A percentile compares a stretch with the other conserved stretches of the same genome.
Conservation (phyloP, 2,888 invertebrate species). For the Metallyticus violacea region DNA sequence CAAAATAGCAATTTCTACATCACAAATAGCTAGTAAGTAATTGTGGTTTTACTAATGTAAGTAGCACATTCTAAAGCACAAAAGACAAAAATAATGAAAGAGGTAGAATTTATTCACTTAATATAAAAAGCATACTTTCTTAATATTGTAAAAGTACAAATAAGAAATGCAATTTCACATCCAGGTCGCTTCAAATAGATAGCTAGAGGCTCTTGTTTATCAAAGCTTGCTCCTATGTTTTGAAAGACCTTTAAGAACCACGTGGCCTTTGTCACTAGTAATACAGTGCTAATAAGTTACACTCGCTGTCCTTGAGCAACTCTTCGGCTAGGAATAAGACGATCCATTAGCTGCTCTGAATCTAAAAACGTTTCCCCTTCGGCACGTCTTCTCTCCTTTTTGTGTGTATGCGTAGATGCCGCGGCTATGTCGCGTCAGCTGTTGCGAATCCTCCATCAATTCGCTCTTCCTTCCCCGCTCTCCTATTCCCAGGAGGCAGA, state of each 20-base stretch:
- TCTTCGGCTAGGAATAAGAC: neutral
- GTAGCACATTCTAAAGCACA: too few species aligned
- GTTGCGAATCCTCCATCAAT: neutral
- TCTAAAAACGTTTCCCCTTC: neutral
- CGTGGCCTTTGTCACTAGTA: too few species aligned
- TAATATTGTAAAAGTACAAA: too few species aligned
- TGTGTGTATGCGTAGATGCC: neutral
- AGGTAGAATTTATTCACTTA: too few species aligned
- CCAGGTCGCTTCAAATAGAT: neutral
- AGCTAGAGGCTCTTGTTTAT: neutral
- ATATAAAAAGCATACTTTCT: too few species aligned
- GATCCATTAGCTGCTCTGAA: neutral
- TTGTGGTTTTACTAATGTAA: too few species aligned
- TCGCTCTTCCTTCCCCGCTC: neutral
- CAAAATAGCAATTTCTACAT: too few species aligned
- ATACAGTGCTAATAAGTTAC: neutral
- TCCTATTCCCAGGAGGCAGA: neutral
- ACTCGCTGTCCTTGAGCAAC: neutral
- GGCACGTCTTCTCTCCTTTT: neutral
- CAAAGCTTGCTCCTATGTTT: too few species aligned
- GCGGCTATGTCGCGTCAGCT: neutral
- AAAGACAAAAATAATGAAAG: too few species aligned
- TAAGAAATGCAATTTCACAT: too few species aligned
- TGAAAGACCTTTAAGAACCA: too few species aligned
- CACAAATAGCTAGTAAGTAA: too few species aligned